Evolutionary conservation across 2,113 vertebrate genomes (phyloP), one percentile per base, ranked within the genome.

Genomic region (Aegypius monachus): DNA sequence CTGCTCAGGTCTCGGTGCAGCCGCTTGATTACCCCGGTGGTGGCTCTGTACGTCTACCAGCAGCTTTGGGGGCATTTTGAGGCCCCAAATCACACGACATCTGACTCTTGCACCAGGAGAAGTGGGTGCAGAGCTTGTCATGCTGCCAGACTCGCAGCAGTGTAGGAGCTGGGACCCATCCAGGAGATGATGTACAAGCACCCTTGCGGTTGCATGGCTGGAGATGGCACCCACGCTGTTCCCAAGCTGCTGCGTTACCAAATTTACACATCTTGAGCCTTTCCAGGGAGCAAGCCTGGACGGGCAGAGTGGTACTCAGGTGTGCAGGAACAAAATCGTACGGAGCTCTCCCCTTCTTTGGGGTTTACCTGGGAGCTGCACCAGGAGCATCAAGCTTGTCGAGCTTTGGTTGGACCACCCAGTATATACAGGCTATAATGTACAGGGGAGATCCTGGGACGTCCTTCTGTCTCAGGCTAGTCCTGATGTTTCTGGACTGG

Each of bases 121-220:
- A 66, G 25, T 6, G 34, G 23, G 8, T 7, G 19, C 34, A 59
- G 79, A 79, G 25, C 45, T 75, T 1, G 2, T 45, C 2, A 1
- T 27, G 31, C 53, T 92, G 90, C 17, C 1, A 3, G 36, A n/a
- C 65, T 59, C 5, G 0, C 16, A 53, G 66, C 38, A 42, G 38
- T 0, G 0, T 61, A 45, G 65, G 50, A 82, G 25, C 62, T 71
- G 56, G 45, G 65, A 18, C 43, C 34, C 34, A 65, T 58, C 56
- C 38, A 45, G 50, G 63, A 52, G 56, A 38, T 77, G 71, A 63
- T 58, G 34, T n/a, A 20, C 65, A 59, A 40, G 27, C 18, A 21
- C 1, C 0, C 72, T 52, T 52, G 32, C 7, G 10, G 38, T 50
- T 1, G 10, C 48, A 11, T 0, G 1, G 63, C 20, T 72, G 65